Evolutionary conservation across 2,797 vertebrate species (phyloP).

Genomic region (Pipistrellus pipistrellus): DNA sequence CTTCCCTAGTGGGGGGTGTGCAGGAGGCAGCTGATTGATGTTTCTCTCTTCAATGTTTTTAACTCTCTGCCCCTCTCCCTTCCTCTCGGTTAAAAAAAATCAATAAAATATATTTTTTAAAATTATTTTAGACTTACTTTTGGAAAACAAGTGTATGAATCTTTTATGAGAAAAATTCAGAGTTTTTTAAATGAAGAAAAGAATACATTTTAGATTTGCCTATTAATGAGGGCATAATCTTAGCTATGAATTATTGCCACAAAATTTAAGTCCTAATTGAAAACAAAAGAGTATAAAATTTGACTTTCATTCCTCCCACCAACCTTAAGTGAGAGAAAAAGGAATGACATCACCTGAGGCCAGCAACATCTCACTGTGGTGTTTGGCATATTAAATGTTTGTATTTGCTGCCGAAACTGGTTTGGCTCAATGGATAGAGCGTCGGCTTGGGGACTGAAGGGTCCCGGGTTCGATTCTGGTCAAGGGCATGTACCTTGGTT

Average conservation of each 20-base stretch:
- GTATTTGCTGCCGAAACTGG: too few relatives aligned
- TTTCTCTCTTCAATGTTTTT: too few relatives aligned
- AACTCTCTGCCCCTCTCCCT: too few relatives aligned
- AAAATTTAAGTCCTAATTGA: not conserved
- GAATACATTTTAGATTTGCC: not conserved
- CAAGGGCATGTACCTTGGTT: too few relatives aligned
- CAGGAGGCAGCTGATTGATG: too few relatives aligned
- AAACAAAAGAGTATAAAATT: constrained; percentile 7
- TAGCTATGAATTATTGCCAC: not conserved
- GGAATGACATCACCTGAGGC: not conserved
- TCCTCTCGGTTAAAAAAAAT: too few relatives aligned
- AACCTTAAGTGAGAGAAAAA: not conserved
- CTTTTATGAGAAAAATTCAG: constrained; percentile 9
- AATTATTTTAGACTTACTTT: constrained; percentile 35
- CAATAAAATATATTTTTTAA: not conserved
- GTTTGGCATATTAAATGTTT: not conserved
- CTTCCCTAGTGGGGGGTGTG: too few relatives aligned
- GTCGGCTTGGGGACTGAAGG: too few relatives aligned
- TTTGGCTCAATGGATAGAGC: too few relatives aligned
- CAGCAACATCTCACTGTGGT: not conserved
- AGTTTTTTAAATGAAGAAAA: constrained; percentile 2
- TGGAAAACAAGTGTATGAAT: not conserved
- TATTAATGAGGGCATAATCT: not conserved
- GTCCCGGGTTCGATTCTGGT: too few relatives aligned
- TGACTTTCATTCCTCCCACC: not conserved